These are phyloP conservation scores for Steinernema khuongi DNA, from an alignment of 1,140 invertebrate species.

Conservation along the genomic window DNA sequence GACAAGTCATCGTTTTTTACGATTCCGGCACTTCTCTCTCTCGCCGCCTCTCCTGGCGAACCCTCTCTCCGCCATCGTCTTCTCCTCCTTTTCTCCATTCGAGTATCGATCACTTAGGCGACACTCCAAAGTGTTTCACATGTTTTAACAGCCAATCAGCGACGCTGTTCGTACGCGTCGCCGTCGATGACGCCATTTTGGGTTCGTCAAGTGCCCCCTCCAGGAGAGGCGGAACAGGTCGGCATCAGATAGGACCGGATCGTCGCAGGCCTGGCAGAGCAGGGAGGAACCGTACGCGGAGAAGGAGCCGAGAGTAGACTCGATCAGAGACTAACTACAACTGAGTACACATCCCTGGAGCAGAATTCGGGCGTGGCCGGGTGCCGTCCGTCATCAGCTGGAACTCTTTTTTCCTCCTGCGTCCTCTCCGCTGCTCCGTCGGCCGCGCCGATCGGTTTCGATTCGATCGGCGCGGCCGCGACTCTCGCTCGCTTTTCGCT, in stretches of 20 bases:
- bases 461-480: not conserved
- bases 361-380: not conserved
- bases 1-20: not conserved
- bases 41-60: not conserved
- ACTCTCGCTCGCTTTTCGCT: not conserved
- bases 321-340: conserved; percentile 3
- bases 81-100: not conserved
- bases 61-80: not conserved
- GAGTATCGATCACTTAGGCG: not conserved
- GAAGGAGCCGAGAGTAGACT: not conserved
- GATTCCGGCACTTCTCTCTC: conserved; percentile 7
- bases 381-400: not conserved
- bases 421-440: too few species aligned
- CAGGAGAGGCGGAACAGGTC: not conserved
- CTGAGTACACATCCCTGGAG: not conserved
- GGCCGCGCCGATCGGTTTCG: not conserved
- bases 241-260: not conserved
- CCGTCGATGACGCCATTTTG: not conserved
- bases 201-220: too few species aligned
- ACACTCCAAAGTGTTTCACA: not conserved
- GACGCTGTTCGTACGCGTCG: not conserved
- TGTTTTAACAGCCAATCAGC: conserved; percentile 10
- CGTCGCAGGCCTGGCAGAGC: not conserved
- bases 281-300: not conserved
- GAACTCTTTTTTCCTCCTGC: conserved; percentile 7